Evolutionary conservation across 2,113 vertebrate species (phyloP).

Genomic region (Dasyurus viverrinus): DNA sequence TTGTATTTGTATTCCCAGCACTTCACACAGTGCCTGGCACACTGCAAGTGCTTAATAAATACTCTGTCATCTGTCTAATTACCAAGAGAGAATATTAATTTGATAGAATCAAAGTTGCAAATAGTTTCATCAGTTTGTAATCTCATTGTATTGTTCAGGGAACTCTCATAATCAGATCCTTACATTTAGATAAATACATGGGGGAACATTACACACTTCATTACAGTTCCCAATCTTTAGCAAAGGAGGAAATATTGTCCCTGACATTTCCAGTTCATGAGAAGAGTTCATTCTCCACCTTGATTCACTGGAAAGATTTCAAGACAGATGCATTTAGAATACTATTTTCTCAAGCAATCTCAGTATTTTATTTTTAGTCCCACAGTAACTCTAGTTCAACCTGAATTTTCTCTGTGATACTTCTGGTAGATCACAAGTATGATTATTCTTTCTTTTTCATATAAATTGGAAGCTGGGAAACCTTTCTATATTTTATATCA

Average conservation of each 20-base stretch:
- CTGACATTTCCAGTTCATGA: background rate
- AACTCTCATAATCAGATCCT: background rate
- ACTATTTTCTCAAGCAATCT: background rate
- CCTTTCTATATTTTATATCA: background rate
- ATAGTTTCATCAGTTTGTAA: background rate
- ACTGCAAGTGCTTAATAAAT: background rate
- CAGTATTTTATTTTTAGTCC: background rate
- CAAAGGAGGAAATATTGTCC: background rate
- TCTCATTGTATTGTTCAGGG: background rate
- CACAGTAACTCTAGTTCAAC: background rate
- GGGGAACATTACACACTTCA: background rate
- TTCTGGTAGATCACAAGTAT: background rate
- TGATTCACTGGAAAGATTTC: background rate
- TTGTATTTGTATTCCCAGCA: background rate
- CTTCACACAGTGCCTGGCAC: background rate
- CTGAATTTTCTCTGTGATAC: background rate
- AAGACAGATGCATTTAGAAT: background rate
- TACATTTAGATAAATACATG: background rate
- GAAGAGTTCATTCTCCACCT: background rate
- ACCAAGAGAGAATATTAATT: background rate
- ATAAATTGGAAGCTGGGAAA: background rate
- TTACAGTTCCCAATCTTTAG: background rate
- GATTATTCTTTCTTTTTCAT: background rate
- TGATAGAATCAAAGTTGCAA: background rate
- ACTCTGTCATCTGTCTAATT: background rate